phyloP scores from a whole-genome alignment of 2,113 vertebrate genomes.

The Lipophrys pholis region DNA sequence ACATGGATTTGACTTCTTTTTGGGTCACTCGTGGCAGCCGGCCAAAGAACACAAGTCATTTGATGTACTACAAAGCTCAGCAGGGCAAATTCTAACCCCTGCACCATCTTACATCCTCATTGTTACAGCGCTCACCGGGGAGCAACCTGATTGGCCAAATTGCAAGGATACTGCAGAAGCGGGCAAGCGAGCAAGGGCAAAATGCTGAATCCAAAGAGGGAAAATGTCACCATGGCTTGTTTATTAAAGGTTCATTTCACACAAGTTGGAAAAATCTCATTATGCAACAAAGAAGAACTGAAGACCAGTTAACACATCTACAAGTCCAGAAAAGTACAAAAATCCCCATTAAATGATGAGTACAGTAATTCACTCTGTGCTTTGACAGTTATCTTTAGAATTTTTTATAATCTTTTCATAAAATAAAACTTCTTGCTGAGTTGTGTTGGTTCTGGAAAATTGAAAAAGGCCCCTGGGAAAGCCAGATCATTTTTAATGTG shows the following conservation, averaged over 20 bases:
- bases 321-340: neutral
- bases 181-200: slow-evolving; percentile 70
- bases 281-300: slow-evolving; percentile 8
- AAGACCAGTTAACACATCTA: slow-evolving; percentile 9
- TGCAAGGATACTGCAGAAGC: slow-evolving; percentile 68
- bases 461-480: slow-evolving; percentile 33
- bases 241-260: slow-evolving; percentile 42
- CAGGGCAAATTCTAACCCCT: slow-evolving; percentile 55
- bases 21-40: slow-evolving; percentile 44
- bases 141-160: slow-evolving; percentile 55
- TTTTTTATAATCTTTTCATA: neutral
- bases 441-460: slow-evolving; percentile 3
- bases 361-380: neutral
- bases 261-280: slow-evolving; percentile 7
- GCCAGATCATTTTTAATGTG: slow-evolving; percentile 50
- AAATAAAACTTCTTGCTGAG: slow-evolving; percentile 6
- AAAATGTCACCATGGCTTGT: slow-evolving; percentile 47
- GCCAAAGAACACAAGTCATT: slow-evolving; percentile 56
- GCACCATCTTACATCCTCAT: slow-evolving; percentile 59
- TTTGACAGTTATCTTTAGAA: neutral
- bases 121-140: slow-evolving; percentile 52
- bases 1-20: slow-evolving; percentile 52
- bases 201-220: slow-evolving; percentile 57
- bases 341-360: neutral
- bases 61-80: slow-evolving; percentile 60